Evolutionary conservation across 1,140 invertebrate genomes (phyloP).

Genomic region (Diorhabda elongata): DNA sequence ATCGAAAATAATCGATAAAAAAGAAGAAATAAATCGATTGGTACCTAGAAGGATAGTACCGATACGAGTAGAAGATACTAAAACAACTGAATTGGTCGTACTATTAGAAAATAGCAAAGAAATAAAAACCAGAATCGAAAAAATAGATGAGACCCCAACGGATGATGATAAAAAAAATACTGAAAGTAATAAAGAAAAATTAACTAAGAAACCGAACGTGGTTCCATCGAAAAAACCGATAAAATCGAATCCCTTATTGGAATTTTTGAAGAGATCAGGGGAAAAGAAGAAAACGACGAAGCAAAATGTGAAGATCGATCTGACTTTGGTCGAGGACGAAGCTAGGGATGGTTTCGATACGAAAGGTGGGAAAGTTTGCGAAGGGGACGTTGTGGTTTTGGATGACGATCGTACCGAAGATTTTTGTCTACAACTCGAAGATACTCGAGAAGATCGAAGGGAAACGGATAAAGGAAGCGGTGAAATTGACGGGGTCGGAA

Average conservation of each 20-base stretch:
- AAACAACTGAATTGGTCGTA: too few relatives aligned
- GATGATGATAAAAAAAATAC: too few relatives aligned
- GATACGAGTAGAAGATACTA: background rate
- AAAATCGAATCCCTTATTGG: constrained; percentile 29
- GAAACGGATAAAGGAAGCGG: constrained; percentile 8
- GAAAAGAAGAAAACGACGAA: constrained; percentile 16
- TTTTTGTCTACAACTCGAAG: constrained; percentile 63
- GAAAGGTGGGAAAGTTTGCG: constrained; percentile 42
- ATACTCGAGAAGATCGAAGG: constrained; percentile 43
- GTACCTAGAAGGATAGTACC: constrained; percentile 11
- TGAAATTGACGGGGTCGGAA: constrained; percentile 11
- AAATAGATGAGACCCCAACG: too few relatives aligned
- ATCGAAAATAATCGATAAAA: background rate
- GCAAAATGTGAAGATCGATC: constrained; percentile 7
- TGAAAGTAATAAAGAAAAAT: too few relatives aligned
- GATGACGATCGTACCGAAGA: constrained; percentile 56
- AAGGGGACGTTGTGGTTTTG: constrained; percentile 7
- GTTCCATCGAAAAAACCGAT: background rate
- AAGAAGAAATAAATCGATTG: constrained; percentile 12
- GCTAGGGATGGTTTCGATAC: background rate
- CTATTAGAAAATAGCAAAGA: too few relatives aligned
- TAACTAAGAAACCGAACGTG: background rate
- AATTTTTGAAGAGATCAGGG: constrained; percentile 25
- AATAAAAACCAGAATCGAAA: too few relatives aligned
- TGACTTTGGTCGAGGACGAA: constrained; percentile 31